Base-by-base conservation (phyloP, 2,797 vertebrate genomes). In the Falco berigora region DNA sequence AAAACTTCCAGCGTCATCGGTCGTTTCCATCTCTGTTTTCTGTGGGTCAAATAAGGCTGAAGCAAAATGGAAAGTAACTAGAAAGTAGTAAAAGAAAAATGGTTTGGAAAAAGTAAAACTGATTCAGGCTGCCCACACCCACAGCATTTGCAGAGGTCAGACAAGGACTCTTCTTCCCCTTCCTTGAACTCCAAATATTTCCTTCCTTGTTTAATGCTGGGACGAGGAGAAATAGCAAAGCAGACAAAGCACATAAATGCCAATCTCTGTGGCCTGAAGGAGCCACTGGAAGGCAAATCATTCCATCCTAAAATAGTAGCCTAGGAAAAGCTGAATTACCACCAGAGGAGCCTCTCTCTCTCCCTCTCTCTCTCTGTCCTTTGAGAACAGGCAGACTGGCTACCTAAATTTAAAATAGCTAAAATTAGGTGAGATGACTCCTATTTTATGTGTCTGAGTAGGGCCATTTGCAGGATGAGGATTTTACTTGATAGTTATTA, bases 1-100 rank as follows among this genome's bases (percentile, higher is more conserved):
- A 96, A 96, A 96, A 87, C 56, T 92, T 86, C 67, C 81, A 95
- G 50, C 8, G 0, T 46, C 67, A 24, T 67, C 1, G 0, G 80
- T 67, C 15, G 0, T 93, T 94, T 94, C 80, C 83, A 82, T 67
- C 94, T 94, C 73, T 86, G 6, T 63, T 90, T 87, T 77, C 83
- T 85, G 84, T 71, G 80, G 90, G 90, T 96, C 95, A 96, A 95
- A 89, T 94, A 90, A 96, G 94, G 95, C 81, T 92, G 90, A 79
- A 94, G 88, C 46, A 82, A 92, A 96, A 86, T 32, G 88, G 80
- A 96, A 96, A 96, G 93, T 86, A 95, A 97, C 96, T 96, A 95
- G 96, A 96, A 95, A 97, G 96, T 96, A 95, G 94, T 92, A 94
- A 95, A 94, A 95, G 80, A 84, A 86, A 95, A 96, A 91, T 0